Base-by-base conservation (phyloP, 64 coral and sea anemone species). In the Acropora tenuis region DNA sequence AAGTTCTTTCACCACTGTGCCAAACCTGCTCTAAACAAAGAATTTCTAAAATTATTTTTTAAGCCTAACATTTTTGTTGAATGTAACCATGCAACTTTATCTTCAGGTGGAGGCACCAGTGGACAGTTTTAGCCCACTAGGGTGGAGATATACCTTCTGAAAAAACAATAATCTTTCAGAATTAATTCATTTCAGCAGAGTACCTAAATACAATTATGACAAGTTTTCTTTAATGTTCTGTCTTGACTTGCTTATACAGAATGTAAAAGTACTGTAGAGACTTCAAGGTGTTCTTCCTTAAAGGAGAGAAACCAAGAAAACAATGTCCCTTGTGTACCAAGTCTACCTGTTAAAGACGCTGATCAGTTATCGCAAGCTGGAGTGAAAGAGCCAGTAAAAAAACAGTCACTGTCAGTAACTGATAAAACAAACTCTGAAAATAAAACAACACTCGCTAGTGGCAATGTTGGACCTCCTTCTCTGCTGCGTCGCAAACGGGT, bases 291-390 rank as follows among this genome's bases (percentile, higher is more conserved):
- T 60, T 30, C 79, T 11, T 82, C 41, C 17, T 55, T 82, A 42
- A 82, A 85, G n/a, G 82, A 85, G 45, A 71, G 82, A 85, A 85
- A 72, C 45, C 61, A 85, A 49, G 41, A n/a, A 20, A 41, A 44
- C 45, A 47, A 20, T 41, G 41, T 40, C 45, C 7, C 65, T 1
- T 8, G 41, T 48, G 6, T 12, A 17, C 8, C 8, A 48, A 71
- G 42, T 72, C 45, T 44, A 16, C n/a, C 82, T 69, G 16, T 50
- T 85, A 72, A 65, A 85, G 50, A 42, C 82, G 49, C 17, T 49
- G 63, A 85, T 18, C 65, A 71, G 7, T 44, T 41, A 84, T 68
- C 80, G 4, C 82, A 71, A 18, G 61, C 43, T 48, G 44, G 10
- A 49, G 18, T 45, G 4, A 16, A 47, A 20, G 63, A 85, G 16